These are phyloP conservation scores for Actinernus sp. DNA, from an alignment of 92 coral and sea anemone genomes.

Conservation along the genomic window DNA sequence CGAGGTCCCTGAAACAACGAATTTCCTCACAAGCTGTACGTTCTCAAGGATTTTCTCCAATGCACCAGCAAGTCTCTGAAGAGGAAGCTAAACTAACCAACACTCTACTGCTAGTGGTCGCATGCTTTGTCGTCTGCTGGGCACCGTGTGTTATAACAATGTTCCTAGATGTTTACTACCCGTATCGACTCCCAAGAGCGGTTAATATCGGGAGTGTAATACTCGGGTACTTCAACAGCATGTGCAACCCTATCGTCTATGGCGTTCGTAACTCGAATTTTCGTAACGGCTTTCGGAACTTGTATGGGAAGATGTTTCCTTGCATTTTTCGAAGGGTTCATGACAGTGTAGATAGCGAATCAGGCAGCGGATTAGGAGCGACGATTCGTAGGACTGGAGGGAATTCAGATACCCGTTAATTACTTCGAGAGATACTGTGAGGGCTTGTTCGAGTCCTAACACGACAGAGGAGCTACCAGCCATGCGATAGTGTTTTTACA, in stretches of 20 bases:
- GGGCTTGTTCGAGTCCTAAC: too few species aligned
- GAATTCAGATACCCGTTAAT: too few species aligned
- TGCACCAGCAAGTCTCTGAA: conserved; percentile 30
- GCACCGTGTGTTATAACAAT: conserved; percentile 89
- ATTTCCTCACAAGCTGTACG: neutral
- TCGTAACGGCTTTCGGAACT: conserved; percentile 34
- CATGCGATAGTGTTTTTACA: too few species aligned
- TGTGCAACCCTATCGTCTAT: conserved; percentile 79
- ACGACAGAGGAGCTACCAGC: too few species aligned
- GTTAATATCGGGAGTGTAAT: conserved; percentile 68
- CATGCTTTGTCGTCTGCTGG: conserved; percentile 82
- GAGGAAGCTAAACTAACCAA: conserved; percentile 80
- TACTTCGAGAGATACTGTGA: too few species aligned
- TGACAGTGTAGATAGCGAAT: too few species aligned
- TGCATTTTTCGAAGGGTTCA: neutral
- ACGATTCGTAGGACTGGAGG: too few species aligned
- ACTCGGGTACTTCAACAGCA: conserved; percentile 88
- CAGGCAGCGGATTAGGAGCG: too few species aligned
- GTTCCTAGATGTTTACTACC: conserved; percentile 73
- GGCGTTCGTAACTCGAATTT: conserved; percentile 59
- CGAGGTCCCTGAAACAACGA: conserved; percentile 39
- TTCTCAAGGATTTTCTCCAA: neutral
- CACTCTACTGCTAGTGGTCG: conserved; percentile 87
- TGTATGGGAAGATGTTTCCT: conserved; percentile 32
- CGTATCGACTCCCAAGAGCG: conserved; percentile 52